Conservation (phyloP, 2,888 invertebrate species). For the Noctuana brunneofusca region DNA sequence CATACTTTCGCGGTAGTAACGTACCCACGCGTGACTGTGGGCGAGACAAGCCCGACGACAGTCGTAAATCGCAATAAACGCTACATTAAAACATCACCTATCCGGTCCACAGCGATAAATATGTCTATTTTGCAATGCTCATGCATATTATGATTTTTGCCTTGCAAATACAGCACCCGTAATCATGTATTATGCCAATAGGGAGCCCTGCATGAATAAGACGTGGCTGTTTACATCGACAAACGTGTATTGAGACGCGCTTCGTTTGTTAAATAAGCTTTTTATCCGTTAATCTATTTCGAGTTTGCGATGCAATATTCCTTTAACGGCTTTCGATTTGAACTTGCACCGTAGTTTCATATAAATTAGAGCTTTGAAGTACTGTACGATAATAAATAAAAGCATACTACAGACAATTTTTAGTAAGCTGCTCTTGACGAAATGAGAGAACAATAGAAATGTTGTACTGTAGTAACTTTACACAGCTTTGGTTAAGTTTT, state of each 20-base stretch:
- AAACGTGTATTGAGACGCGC: conserved; percentile 33
- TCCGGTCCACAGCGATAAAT: conserved; percentile 53
- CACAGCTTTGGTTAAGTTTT: no score
- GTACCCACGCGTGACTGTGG: conserved; percentile 52
- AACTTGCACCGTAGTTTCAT: conserved; percentile 2
- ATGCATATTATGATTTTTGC: conserved; percentile 48
- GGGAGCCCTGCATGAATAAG: conserved; percentile 35
- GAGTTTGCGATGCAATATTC: conserved; percentile 23
- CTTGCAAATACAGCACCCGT: conserved; percentile 39
- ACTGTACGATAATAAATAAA: background rate
- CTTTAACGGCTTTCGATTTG: conserved; percentile 22
- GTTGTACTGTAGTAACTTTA: no score
- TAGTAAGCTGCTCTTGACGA: no score
- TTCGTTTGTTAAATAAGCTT: conserved; percentile 31
- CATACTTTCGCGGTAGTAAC: conserved; percentile 34
- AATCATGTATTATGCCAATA: conserved; percentile 34
- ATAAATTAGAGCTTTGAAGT: background rate
- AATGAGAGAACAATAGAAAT: no score
- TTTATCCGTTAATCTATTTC: conserved; percentile 32
- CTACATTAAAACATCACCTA: conserved; percentile 58
- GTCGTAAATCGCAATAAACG: conserved; percentile 66
- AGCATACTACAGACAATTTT: background rate
- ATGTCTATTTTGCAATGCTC: conserved; percentile 51
- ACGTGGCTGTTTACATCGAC: conserved; percentile 30
- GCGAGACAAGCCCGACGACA: conserved; percentile 56